Percentiles rank a stretch among this genome's conserved stretches.
phyloP scores from a whole-genome alignment of 2,888 invertebrate genomes.

The Sacculina carcini region DNA sequence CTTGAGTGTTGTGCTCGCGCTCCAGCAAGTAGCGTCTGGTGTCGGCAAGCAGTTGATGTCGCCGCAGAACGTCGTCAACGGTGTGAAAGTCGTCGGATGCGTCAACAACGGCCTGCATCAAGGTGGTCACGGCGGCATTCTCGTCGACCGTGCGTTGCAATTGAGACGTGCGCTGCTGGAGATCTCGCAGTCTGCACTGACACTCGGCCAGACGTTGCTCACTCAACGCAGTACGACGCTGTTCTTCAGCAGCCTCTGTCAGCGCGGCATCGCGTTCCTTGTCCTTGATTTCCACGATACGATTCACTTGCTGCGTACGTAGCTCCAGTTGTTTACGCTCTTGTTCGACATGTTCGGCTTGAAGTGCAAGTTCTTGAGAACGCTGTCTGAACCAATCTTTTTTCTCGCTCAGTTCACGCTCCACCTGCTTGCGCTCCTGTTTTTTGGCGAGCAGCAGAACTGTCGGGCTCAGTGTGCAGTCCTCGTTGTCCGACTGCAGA shows the following conservation, averaged over 20 bases:
- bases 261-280: neutral
- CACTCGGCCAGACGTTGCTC: neutral
- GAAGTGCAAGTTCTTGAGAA: neutral
- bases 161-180: neutral
- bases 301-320: no score
- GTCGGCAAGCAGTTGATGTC: neutral
- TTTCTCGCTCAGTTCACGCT: neutral
- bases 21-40: neutral
- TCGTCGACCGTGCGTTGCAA: neutral
- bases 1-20: neutral
- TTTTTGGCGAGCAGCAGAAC: neutral
- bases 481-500: neutral
- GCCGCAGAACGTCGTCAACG: neutral
- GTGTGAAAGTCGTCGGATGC: neutral
- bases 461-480: neutral
- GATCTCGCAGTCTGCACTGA: neutral
- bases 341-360: neutral
- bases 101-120: neutral
- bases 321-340: no score
- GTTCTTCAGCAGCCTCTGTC: neutral
- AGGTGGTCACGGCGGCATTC: neutral
- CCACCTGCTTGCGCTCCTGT: neutral
- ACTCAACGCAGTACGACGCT: neutral
- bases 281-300: neutral
- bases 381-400: neutral